Evolutionary conservation across 2,113 vertebrate species (phyloP), one percentile per base, ranked within the genome.

Genomic region (Numida meleagris): DNA sequence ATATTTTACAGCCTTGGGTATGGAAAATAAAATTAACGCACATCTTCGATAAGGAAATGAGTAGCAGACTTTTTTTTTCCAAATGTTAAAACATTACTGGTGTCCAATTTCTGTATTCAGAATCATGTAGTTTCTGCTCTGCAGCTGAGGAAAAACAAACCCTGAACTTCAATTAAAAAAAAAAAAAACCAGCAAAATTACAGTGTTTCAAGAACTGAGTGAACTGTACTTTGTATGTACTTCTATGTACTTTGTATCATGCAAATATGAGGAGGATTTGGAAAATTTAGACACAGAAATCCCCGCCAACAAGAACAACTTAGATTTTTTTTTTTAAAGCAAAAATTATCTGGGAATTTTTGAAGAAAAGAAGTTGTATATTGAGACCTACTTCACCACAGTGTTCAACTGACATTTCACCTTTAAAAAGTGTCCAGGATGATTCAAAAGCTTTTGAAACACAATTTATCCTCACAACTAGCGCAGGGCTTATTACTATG

Each of bases 101-200:
- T 94, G 94, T 96, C 95, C 97, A 96, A 91, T 96, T 96, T 97
- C 95, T 83, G 70, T 91, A 90, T n/a, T n/a, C n/a, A n/a, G n/a
- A n/a, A n/a, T 96, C 91, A 91, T 38, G 70, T 77, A 93, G 72
- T 95, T 97, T 97, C 94, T 96, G 88, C 91, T 78, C 79, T 92
- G 82, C 84, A 96, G 91, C 84, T 96, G 86, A 94, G 95, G 75
- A 86, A 93, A 96, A 96, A 89, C 76, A 94, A 96, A 95, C 75
- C 77, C 93, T 95, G 83, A 94, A 96, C 94, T 97, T 96, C 85
- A 96, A 95, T 96, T 96, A 46, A 88, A 82, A 58, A 86, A 40
- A 38, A 34, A 58, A 21, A 13, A 68, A 83, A 93, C 46, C 48
- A 89, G 84, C 71, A 92, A 96, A 96, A 95, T 93, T 90, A 88